These are phyloP conservation scores for Alviniconcha strummeri DNA, from an alignment of 2,888 invertebrate species.

Conservation along the genomic window DNA sequence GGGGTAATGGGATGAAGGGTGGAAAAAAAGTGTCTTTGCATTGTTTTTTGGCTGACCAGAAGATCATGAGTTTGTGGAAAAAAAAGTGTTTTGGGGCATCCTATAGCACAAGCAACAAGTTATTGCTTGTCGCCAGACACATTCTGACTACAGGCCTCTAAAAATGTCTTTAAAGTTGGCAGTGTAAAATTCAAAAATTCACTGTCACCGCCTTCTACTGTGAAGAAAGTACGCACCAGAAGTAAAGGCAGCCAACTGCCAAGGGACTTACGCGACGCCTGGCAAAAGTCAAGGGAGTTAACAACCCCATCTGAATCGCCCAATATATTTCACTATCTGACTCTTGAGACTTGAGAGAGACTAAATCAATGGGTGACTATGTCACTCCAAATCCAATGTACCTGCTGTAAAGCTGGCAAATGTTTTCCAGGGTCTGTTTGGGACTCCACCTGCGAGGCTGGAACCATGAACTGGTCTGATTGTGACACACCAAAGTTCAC, in stretches of 20 bases:
- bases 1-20: too few relatives aligned
- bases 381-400: background rate
- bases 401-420: conserved; percentile 15
- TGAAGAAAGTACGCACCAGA: background rate
- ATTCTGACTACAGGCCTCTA: too few relatives aligned
- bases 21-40: too few relatives aligned
- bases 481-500: conserved; percentile 1
- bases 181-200: too few relatives aligned
- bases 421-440: background rate
- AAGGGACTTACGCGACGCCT: background rate
- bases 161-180: too few relatives aligned
- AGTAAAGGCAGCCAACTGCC: background rate
- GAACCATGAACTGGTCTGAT: background rate
- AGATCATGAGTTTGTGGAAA: too few relatives aligned
- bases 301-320: too few relatives aligned
- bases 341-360: background rate
- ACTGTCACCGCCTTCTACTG: background rate
- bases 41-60: too few relatives aligned
- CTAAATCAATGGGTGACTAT: background rate
- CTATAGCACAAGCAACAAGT: too few relatives aligned
- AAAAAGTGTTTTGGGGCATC: too few relatives aligned
- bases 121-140: too few relatives aligned
- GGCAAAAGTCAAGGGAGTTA: too few relatives aligned
- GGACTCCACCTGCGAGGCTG: background rate
- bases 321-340: background rate